These are phyloP conservation scores for Oxystoma pomonae DNA, from an alignment of 2,888 invertebrate species.

Conservation along the genomic window DNA sequence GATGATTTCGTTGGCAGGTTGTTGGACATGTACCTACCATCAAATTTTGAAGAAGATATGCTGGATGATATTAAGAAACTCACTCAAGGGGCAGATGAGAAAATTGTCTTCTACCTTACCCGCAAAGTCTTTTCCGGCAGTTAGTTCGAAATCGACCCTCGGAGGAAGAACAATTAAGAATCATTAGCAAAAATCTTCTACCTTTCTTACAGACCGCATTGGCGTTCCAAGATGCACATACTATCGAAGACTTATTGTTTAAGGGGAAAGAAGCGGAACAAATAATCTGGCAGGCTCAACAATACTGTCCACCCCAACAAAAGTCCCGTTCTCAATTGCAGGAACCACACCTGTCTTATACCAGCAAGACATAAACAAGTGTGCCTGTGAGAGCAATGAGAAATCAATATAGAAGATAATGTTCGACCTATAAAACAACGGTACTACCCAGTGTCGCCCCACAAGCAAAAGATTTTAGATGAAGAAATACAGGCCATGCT, in stretches of 20 bases:
- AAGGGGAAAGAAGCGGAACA: conserved; percentile 1
- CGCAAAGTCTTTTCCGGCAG: conserved; percentile 9
- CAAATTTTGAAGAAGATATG: conserved; percentile 24
- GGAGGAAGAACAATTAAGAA: not conserved
- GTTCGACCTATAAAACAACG: conserved; percentile 13
- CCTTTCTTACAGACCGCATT: not conserved
- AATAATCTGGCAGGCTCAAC: not conserved
- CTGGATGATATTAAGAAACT: conserved; percentile 24
- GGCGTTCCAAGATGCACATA: not conserved
- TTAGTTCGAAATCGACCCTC: not conserved
- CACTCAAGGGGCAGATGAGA: conserved; percentile 24
- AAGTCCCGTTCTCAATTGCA: not conserved
- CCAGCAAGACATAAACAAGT: not conserved
- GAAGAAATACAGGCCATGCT: conserved; percentile 37
- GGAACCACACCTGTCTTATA: not conserved
- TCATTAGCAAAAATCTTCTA: conserved; percentile 1
- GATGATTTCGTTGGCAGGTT: conserved; percentile 9
- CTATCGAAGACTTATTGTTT: not conserved
- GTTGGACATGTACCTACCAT: conserved; percentile 21
- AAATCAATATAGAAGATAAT: not conserved
- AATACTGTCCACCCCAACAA: not conserved
- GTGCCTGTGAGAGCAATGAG: not conserved
- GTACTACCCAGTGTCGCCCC: conserved; percentile 30
- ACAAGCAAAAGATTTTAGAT: conserved; percentile 25
- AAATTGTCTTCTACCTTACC: conserved; percentile 22